These are phyloP conservation scores for Catocala nupta DNA, from an alignment of 2,888 invertebrate genomes.

Conservation along the genomic window DNA sequence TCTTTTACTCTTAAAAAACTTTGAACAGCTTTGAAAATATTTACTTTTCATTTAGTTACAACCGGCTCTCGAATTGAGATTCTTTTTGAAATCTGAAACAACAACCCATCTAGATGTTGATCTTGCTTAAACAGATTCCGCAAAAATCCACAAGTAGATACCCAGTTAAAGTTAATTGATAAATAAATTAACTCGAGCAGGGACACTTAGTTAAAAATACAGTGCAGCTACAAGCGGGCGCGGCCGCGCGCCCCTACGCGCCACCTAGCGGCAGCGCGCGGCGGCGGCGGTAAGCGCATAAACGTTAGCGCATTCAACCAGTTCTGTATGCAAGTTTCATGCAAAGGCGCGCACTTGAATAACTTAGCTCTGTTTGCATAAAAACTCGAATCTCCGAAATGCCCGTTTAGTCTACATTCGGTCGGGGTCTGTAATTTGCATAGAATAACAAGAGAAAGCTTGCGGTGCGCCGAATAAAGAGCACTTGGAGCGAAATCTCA, in stretches of 20 bases:
- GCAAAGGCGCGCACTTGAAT: slow-evolving; percentile 82
- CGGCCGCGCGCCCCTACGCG: slow-evolving; percentile 2
- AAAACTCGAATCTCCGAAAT: slow-evolving; percentile 83
- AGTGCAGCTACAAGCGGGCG: slow-evolving; percentile 28
- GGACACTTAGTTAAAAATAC: slow-evolving; percentile 50
- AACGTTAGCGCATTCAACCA: slow-evolving; percentile 75
- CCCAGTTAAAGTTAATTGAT: slow-evolving; percentile 45
- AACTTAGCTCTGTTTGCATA: slow-evolving; percentile 84
- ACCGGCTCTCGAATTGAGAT: slow-evolving; percentile 40
- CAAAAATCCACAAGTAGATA: slow-evolving; percentile 25
- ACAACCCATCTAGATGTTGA: slow-evolving; percentile 36
- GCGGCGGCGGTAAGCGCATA: slow-evolving; percentile 56
- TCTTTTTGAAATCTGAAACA: slow-evolving; percentile 49
- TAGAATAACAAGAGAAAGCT: slow-evolving; percentile 82
- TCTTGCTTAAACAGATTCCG: slow-evolving; percentile 34
- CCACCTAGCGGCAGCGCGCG: too few relatives aligned
- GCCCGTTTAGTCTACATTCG: slow-evolving; percentile 79
- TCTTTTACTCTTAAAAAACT: slow-evolving; percentile 38
- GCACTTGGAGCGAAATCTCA: slow-evolving; percentile 64
- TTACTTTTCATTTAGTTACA: slow-evolving; percentile 59
- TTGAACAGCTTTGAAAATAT: slow-evolving; percentile 48
- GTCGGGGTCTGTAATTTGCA: slow-evolving; percentile 78
- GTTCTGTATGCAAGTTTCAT: slow-evolving; percentile 79
- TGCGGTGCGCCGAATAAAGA: slow-evolving; percentile 68
- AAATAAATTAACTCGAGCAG: slow-evolving; percentile 42